Evolutionary conservation across 2,888 invertebrate genomes (phyloP), one percentile per base, ranked within the genome.

Genomic region (Netelia melanura): DNA sequence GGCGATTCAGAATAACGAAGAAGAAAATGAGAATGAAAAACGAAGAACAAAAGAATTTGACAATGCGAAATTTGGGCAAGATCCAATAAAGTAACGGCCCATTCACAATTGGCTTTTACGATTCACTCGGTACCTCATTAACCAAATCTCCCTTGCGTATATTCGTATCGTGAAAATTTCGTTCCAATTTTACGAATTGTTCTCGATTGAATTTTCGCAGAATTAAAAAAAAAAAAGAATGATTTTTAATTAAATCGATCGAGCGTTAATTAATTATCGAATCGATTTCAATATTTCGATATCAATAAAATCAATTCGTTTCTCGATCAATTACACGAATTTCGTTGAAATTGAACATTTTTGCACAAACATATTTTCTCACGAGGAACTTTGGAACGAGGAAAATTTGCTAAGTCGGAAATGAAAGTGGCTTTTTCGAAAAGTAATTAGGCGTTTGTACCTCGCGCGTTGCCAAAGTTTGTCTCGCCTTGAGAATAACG

Each of bases 61-160:
- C 30, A 30, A 30, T 30, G 30, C 30, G 17, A 30, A 6, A 70
- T 81, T 82, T 85, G 85, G 85, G 65, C 14, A 67, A 11, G 75
- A 54, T 85, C 85, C 85, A 85, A 82, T 76, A 79, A 82, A 79
- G 17, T 70, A 58, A 79, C 71, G 79, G 78, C 48, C 75, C 82
- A 82, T 85, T 85, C 84, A 81, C 65, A 30, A 30, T 71, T 9
- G 0, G 70, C 43, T 62, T 70, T 77, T 44, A 62, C 21, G 14
- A 84, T 67, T 68, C 74, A 68, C 68, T 70, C 54, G 62, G 52
- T 61, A 52, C n/a, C 78, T 82, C 81, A 81, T 85, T 82, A 79
- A 81, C 52, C 44, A 75, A 81, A 75, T 14, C 52, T 71, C 10
- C 23, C 23, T 21, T n/a, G 23, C 3, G 30, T 30, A 30, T 30